A percentile compares a stretch with the other conserved stretches of the same genome.
These are phyloP conservation scores for Pristionchus entomophagus DNA, from an alignment of 2,888 invertebrate genomes.

Conservation along the genomic window DNA sequence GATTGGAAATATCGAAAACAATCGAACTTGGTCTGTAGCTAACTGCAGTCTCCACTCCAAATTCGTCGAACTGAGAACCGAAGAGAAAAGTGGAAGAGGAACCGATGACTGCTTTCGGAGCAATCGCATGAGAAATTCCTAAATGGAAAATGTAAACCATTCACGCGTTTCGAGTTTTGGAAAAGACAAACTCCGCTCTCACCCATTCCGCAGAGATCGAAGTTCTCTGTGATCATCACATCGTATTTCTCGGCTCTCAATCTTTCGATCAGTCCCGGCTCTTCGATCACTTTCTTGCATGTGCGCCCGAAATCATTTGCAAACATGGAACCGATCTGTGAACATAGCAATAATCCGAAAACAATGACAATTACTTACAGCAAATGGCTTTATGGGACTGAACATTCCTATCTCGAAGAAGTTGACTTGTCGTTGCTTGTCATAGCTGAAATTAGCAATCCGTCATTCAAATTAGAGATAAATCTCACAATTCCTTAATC, in stretches of 20 bases:
- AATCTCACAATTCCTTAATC: neutral
- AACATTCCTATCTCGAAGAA: neutral
- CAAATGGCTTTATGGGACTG: neutral
- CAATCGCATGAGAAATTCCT: neutral
- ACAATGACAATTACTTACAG: neutral
- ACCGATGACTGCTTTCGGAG: neutral
- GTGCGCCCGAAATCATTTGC: neutral
- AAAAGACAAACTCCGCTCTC: too few species aligned
- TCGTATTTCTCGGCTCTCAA: neutral
- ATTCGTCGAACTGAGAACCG: neutral
- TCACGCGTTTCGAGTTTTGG: neutral
- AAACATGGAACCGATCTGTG: neutral
- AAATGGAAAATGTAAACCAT: neutral
- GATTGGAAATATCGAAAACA: too few species aligned
- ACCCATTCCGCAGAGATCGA: conserved; percentile 9
- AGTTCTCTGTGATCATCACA: conserved; percentile 2
- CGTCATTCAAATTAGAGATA: neutral
- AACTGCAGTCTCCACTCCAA: neutral
- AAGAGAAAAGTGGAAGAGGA: neutral
- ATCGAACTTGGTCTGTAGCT: neutral
- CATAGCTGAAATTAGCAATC: neutral
- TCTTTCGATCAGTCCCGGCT: conserved; percentile 6
- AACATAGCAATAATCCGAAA: neutral
- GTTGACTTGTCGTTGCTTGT: neutral
- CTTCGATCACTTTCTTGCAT: neutral